A percentile compares a stretch with the other conserved stretches of the same genome.
Evolutionary conservation across 1,140 invertebrate genomes (phyloP).

Genomic region (Drosophila kanapiae): DNA sequence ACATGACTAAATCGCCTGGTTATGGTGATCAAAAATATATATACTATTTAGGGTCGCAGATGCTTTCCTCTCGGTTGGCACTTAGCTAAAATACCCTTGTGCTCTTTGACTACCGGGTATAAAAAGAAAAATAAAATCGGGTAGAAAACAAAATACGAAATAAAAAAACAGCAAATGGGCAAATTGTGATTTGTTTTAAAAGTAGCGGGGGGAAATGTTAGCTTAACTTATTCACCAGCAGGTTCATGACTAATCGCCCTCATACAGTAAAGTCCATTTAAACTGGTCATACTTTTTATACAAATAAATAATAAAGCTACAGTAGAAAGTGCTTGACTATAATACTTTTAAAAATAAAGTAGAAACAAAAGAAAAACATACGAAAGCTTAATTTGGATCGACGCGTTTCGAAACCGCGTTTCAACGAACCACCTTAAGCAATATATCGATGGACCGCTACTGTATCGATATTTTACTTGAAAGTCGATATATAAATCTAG

Average conservation of each 20-base stretch:
- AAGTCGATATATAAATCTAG: too few relatives aligned
- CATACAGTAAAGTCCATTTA: conserved; percentile 26
- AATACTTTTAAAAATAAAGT: neutral
- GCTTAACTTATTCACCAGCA: conserved; percentile 54
- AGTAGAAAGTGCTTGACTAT: too few relatives aligned
- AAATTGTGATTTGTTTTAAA: conserved; percentile 30
- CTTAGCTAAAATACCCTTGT: too few relatives aligned
- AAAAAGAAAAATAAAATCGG: neutral
- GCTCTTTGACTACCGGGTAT: too few relatives aligned
- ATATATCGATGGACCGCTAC: too few relatives aligned
- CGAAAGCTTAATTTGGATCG: neutral
- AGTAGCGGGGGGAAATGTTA: neutral
- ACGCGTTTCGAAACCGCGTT: neutral
- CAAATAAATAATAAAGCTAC: neutral
- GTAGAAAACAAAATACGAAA: conserved; percentile 23
- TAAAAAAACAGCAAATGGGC: conserved; percentile 12
- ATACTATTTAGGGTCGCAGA: too few relatives aligned
- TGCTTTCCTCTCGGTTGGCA: too few relatives aligned
- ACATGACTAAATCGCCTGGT: too few relatives aligned
- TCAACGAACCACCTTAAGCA: too few relatives aligned
- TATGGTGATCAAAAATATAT: too few relatives aligned
- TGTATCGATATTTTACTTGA: too few relatives aligned
- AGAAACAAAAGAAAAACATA: neutral
- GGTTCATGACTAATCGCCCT: conserved; percentile 77
- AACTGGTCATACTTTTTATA: neutral